Base-by-base conservation (phyloP, 2,888 invertebrate species). In the Synanthedon tipuliformis region DNA sequence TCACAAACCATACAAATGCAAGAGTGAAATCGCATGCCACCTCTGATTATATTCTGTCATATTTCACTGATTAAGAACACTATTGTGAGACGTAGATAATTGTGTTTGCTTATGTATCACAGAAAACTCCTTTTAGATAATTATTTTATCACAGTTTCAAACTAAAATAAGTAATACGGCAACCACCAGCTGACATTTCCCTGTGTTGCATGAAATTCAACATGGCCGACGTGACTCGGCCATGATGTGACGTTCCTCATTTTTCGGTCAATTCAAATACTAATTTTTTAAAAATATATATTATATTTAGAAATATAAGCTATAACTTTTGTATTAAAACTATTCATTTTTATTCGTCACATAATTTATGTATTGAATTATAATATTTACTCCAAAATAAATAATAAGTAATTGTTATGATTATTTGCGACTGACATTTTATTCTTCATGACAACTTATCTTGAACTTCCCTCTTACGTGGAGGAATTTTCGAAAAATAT, bases 161-260 rank as follows among this genome's bases (percentile, higher is more conserved):
- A 55, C 78, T 76, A 69, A 64, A 61, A 73, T 73, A 81, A 84
- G 69, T 76, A 72, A 69, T 74, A 81, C 78, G 76, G 75, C 69
- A 72, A 66, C 76, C 73, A 77, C 86, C 88, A 88, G 87, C 87
- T 88, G 88, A 88, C 88, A 87, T 87, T 83, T 87, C 86, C 84
- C 77, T 78, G 75, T 84, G 84, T 85, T 86, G 82, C 78, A 82
- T 75, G 81, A 84, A 83, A 83, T 84, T 83, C 85, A 88, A 88
- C 78, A 88, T 88, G 88, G 88, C 88, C 75, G 84, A 75, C 78
- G 71, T 77, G 78, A 78, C 71, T 82, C 68, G 71, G 56, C 73
- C 71, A 80, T 0, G 3, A 0, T 4, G 2, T 81, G 83, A 83
- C 84, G 82, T 84, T 82, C 58, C 69, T 58, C 55, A 57, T 50